Base-by-base conservation (phyloP, 1,140 invertebrate species). In the Ceratoteleas bidentatus region DNA sequence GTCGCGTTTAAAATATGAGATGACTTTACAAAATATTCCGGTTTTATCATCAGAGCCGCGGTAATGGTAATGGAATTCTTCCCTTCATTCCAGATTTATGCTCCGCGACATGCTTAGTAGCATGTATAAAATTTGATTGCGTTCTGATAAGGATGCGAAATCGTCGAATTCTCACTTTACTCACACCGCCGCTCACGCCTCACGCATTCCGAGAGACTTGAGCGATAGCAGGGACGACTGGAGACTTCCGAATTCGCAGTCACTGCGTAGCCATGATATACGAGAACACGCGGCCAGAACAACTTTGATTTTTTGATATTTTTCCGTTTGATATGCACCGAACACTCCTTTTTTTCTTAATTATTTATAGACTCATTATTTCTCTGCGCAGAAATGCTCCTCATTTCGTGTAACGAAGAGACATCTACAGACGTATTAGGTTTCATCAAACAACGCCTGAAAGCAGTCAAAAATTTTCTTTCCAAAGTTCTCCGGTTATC, bases 121-220 rank as follows among this genome's bases (percentile, higher is more conserved):
- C 74, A 68, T 69, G 57, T 68, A 77, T 68, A 69, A 77, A 77
- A 68, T 68, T 77, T 77, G 64, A 68, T 77, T 62, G 64, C 34
- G 74, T 62, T 77, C 57, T 77, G 74, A 77, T 77, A 77, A 77
- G 74, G 74, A 77, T 69, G 57, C 64, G 58, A 69, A 77, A 77
- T 77, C 74, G 74, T 69, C 74, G 74, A 77, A 77, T 77, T 77
- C 74, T 77, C 64, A 50, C 74, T 77, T 69, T 57, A n/a, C 74
- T 62, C 74, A 60, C 38, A 69, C 74, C 64, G 34, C 33, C 24
- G 32, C 74, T 77, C 74, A 76, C 73, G 73, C 56, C 64, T 76
- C 73, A 76, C 73, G 73, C 73, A 76, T 76, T 76, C 40, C 73
- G 57, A 34, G 73, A 68, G 73, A 76, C 73, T 76, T 76, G 73